Conservation (phyloP, 1,140 invertebrate genomes). For the Aphelenchoides fujianensis region DNA sequence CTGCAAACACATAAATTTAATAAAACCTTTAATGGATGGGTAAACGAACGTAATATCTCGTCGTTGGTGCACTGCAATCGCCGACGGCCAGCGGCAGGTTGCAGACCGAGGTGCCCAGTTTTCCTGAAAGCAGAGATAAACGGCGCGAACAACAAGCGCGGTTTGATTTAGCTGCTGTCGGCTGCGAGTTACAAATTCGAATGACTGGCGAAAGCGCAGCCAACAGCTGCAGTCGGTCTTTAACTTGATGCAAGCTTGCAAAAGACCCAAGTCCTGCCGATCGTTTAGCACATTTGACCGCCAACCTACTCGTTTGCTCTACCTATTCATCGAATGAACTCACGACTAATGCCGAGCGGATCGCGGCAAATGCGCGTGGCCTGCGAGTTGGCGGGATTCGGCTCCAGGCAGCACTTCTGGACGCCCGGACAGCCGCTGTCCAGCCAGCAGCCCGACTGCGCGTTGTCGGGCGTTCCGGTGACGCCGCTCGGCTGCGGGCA, state of each 20-base stretch:
- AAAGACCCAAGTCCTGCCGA: too few species aligned
- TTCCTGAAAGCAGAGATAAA: constrained; percentile 16
- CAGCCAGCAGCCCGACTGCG: constrained; percentile 39
- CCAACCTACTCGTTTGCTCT: too few species aligned
- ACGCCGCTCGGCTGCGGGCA: constrained; percentile 48
- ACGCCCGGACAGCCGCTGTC: constrained; percentile 49
- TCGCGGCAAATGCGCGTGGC: constrained; percentile 46
- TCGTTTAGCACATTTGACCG: too few species aligned
- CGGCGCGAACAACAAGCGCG: background rate
- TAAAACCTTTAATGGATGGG: too few species aligned
- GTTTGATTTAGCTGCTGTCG: too few species aligned
- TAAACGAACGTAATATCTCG: constrained; percentile 35
- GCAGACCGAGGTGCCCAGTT: constrained; percentile 36
- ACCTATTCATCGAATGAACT: too few species aligned
- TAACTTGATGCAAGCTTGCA: too few species aligned
- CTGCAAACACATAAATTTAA: too few species aligned
- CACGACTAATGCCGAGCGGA: constrained; percentile 41
- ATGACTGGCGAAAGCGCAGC: too few species aligned
- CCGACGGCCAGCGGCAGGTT: constrained; percentile 40
- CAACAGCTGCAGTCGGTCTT: too few species aligned
- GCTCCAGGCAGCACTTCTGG: constrained; percentile 50
- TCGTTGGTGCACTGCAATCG: constrained; percentile 42
- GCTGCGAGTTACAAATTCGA: background rate
- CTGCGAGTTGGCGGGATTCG: constrained; percentile 36
- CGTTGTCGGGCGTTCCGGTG: constrained; percentile 31